Evolutionary conservation across 2,888 invertebrate species (phyloP).

Genomic region (Pseudococcus viburni): DNA sequence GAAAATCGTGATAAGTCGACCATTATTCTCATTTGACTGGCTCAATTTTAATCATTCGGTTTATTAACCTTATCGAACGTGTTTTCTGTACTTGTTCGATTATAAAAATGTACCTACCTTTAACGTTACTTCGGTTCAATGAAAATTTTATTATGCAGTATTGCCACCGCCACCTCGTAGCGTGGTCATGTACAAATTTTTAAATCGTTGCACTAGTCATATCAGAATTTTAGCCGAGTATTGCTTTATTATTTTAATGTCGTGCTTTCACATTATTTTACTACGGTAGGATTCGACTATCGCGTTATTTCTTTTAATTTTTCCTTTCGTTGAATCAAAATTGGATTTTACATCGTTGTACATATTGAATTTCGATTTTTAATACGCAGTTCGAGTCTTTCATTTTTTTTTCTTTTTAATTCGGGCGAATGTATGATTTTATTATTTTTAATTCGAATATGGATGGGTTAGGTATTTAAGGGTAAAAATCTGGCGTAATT

Average conservation of each 20-base stretch:
- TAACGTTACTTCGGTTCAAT: background rate
- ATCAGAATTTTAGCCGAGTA: conserved; percentile 42
- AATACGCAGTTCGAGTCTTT: conserved; percentile 11
- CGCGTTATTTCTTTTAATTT: background rate
- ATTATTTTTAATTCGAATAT: background rate
- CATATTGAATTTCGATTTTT: background rate
- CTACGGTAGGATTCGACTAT: background rate
- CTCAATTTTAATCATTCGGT: too few relatives aligned
- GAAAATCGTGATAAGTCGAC: too few relatives aligned
- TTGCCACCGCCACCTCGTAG: background rate
- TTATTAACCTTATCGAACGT: too few relatives aligned
- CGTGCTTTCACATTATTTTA: conserved; percentile 16
- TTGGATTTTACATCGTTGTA: background rate
- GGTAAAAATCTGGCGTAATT: background rate
- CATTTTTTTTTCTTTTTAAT: background rate
- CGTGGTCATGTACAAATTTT: conserved; percentile 34
- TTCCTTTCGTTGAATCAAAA: background rate
- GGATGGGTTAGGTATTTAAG: background rate
- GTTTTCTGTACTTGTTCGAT: too few relatives aligned
- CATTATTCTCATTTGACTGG: too few relatives aligned
- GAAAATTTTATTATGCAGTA: conserved; percentile 14
- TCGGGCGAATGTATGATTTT: background rate
- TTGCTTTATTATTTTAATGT: conserved; percentile 35
- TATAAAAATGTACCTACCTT: background rate
- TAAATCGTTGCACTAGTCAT: conserved; percentile 33